These are phyloP conservation scores for Pleuronectes platessa DNA, from an alignment of 2,113 vertebrate species.

Conservation along the genomic window DNA sequence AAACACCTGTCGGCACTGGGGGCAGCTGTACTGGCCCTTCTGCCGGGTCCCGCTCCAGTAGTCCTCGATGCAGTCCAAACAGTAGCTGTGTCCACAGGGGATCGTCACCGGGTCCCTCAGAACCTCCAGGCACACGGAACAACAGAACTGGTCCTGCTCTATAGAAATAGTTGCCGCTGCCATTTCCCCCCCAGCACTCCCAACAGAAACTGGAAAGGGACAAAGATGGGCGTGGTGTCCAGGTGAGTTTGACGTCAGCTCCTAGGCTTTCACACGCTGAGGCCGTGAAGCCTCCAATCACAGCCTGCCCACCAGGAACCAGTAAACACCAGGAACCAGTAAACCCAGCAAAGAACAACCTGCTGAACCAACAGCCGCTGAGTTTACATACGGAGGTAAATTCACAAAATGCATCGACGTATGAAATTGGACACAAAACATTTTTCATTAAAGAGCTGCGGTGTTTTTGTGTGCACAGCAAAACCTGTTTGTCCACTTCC, in stretches of 20 bases:
- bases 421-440: not conserved
- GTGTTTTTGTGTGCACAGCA: not conserved
- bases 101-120: conserved; percentile 80
- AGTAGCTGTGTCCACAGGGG: conserved; percentile 91
- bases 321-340: not conserved
- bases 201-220: conserved; percentile 13
- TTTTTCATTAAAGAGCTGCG: not conserved
- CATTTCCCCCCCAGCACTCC: conserved; percentile 52
- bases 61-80: conserved; percentile 81
- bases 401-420: not conserved
- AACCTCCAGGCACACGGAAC: conserved; percentile 81
- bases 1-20: conserved; percentile 81
- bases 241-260: conserved; percentile 54
- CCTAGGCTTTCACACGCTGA: conserved; percentile 52
- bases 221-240: conserved; percentile 46
- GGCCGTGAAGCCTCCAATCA: conserved; percentile 64
- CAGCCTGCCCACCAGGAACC: conserved; percentile 12
- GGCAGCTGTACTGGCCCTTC: conserved; percentile 76
- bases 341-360: not conserved
- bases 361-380: not conserved
- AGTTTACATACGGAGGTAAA: not conserved
- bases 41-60: conserved; percentile 82
- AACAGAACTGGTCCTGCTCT: conserved; percentile 86
- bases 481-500: not conserved
- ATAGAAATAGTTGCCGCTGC: conserved; percentile 79